Evolutionary conservation across 1,140 invertebrate species (phyloP), one percentile per base, ranked within the genome.

Genomic region (Meteorus sp.): DNA sequence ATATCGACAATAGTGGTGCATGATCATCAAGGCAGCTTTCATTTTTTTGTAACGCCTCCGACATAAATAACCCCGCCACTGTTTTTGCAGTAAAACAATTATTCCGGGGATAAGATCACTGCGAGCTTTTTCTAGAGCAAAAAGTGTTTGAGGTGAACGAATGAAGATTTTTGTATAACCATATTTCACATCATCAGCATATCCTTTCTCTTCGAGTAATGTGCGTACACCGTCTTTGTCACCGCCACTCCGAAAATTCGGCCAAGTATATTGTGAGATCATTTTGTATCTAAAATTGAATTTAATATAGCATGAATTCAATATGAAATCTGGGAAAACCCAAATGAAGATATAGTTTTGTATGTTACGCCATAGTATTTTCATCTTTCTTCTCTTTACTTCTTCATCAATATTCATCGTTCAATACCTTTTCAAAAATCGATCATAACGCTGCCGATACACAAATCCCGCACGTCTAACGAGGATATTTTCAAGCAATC

Each of bases 141-240:
- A 97, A 2, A 98, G 78, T 0, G 95, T 97, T 63, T 86, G 86
- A 0, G 97, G 95, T 13, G 89, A 88, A 50, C 94, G 85, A 65
- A 98, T 94, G 68, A 98, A 98, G 43, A 98, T 85, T 79, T 98
- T 98, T 1, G 94, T 97, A 62, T 92, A 90, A 7, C 95, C 96
- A 68, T 92, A 97, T 70, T 92, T 92, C 2, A 97, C 94, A 72
- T 99, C 96, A 60, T 88, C 73, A 0, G 82, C 78, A 59, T 95
- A 89, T 19, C 86, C 84, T 69, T 89, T 85, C 67, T 94, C 90
- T 35, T 91, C 81, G 54, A 98, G 85, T 37, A 99, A 85, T 41
- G 89, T 88, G 70, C 86, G 81, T 0, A 92, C 91, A 1, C 92
- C 95, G 60, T 97, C 93, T 70, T 86, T 86, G 47, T 90, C 88